A percentile compares a stretch with the other conserved stretches of the same genome.
These are phyloP conservation scores for Drosophila suzukii DNA, from an alignment of 1,140 invertebrate genomes.

Conservation along the genomic window DNA sequence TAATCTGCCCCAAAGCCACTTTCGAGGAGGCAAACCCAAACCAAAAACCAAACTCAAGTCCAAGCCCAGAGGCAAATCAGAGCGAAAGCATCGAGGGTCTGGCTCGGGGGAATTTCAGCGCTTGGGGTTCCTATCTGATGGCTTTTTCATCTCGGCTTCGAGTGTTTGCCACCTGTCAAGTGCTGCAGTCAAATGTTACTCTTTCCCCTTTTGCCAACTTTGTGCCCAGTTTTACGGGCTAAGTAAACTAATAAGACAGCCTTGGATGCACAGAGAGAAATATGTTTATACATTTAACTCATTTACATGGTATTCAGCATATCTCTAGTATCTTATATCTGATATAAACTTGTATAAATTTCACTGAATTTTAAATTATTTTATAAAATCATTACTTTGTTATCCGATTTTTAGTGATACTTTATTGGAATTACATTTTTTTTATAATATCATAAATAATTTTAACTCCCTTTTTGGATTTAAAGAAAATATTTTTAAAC, in stretches of 20 bases:
- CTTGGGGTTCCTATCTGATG: conserved; percentile 53
- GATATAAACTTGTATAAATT: too few species aligned
- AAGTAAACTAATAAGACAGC: conserved; percentile 37
- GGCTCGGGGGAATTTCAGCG: conserved; percentile 13
- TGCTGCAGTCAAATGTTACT: conserved; percentile 59
- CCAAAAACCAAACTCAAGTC: conserved; percentile 5
- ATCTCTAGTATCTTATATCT: too few species aligned
- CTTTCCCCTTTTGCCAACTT: conserved; percentile 9
- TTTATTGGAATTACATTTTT: too few species aligned
- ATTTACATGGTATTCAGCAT: background rate
- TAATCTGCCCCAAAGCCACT: conserved; percentile 50
- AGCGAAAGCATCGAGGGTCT: conserved; percentile 49
- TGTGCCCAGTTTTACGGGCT: conserved; percentile 21
- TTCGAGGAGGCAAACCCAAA: conserved; percentile 14
- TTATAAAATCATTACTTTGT: too few species aligned
- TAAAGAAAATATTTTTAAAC: too few species aligned
- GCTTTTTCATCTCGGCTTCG: conserved; percentile 53
- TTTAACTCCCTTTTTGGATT: too few species aligned
- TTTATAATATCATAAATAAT: too few species aligned
- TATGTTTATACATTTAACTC: background rate
- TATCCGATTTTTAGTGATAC: too few species aligned
- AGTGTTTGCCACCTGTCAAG: conserved; percentile 69
- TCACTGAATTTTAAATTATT: too few species aligned
- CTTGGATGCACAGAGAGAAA: conserved; percentile 27
- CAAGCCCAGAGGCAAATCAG: conserved; percentile 35